Evolutionary conservation across 2,113 vertebrate species (phyloP).

Genomic region (Varanus komodoensis): DNA sequence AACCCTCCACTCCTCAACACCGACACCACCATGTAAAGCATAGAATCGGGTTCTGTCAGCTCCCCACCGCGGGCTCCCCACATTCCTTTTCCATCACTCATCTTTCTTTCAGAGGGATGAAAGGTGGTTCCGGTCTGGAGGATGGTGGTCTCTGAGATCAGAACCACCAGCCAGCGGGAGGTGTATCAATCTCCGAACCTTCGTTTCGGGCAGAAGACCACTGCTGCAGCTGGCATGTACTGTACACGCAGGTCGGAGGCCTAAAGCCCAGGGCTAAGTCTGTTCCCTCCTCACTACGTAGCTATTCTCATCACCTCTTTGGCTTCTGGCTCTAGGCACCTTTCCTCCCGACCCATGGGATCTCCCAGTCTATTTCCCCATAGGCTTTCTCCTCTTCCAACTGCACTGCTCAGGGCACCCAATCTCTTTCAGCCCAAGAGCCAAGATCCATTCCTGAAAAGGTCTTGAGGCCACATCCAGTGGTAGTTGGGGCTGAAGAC

Average conservation of each 20-base stretch:
- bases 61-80: constrained; percentile 12
- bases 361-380: neutral
- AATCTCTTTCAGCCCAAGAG: too few species aligned
- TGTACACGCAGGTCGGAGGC: neutral
- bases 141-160: constrained; percentile 7
- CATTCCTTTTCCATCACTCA: constrained; percentile 40
- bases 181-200: constrained; percentile 26
- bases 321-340: too few species aligned
- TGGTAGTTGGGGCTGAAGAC: too few species aligned
- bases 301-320: neutral
- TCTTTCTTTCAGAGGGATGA: constrained; percentile 22
- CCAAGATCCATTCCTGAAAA: too few species aligned
- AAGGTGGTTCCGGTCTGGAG: neutral
- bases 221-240: neutral
- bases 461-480: neutral
- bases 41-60: constrained; percentile 23
- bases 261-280: neutral
- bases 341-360: neutral
- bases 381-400: neutral
- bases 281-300: neutral
- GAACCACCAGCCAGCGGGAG: constrained; percentile 36
- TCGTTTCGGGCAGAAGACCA: constrained; percentile 41
- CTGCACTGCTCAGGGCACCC: neutral
- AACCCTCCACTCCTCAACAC: neutral
- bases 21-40: neutral